phyloP scores from a whole-genome alignment of 2,888 invertebrate species.

The Stramonita haemastoma region DNA sequence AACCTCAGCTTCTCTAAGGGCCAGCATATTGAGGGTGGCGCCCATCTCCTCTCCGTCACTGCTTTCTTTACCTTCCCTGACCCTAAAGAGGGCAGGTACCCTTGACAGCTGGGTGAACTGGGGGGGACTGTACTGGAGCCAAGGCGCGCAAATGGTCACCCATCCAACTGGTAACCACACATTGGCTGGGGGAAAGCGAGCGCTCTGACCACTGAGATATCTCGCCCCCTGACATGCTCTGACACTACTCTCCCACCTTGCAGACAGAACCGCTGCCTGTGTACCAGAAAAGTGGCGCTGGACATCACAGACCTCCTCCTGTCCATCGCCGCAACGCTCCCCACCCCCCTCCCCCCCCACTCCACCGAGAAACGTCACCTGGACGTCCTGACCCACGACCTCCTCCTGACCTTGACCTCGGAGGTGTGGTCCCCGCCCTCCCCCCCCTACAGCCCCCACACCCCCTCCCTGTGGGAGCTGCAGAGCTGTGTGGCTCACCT shows the following conservation, averaged over 20 bases:
- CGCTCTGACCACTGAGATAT: no score
- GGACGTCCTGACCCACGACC: not conserved
- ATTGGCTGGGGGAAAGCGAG: no score
- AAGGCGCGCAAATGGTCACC: no score
- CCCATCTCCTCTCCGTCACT: no score
- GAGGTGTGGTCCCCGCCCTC: slow-evolving; percentile 41
- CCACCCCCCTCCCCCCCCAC: not conserved
- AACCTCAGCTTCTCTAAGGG: no score
- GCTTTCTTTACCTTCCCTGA: no score
- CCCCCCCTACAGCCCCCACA: slow-evolving; percentile 43
- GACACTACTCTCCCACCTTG: slow-evolving; percentile 16
- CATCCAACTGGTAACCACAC: no score
- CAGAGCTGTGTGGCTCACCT: slow-evolving; percentile 49
- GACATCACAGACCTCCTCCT: slow-evolving; percentile 51
- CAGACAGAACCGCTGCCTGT: slow-evolving; percentile 59
- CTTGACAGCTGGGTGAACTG: no score
- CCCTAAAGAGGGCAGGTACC: no score
- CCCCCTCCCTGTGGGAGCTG: slow-evolving; percentile 58
- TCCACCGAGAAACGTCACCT: not conserved
- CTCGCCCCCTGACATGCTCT: no score
- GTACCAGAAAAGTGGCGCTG: slow-evolving; percentile 59
- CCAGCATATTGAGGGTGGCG: no score
- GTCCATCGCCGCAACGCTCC: not conserved
- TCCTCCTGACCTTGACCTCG: not conserved
- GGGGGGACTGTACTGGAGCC: no score